Percentiles rank a stretch among this genome's conserved stretches.
Evolutionary conservation across 2,113 vertebrate species (phyloP).

Genomic region (Holacanthus passer): DNA sequence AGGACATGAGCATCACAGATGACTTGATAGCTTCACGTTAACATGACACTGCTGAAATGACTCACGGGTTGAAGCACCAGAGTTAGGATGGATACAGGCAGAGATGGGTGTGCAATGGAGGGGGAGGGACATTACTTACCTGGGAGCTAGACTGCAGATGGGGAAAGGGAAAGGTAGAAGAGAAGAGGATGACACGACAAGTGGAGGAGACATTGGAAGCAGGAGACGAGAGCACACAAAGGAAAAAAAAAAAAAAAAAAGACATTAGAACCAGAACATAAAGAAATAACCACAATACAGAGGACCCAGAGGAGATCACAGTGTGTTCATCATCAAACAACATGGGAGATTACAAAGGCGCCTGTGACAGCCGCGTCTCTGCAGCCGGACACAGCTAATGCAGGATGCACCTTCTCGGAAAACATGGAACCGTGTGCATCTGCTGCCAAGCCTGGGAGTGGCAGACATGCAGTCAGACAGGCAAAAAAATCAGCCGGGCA

Average conservation of each 20-base stretch:
- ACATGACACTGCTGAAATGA: slow-evolving; percentile 35
- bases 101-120: slow-evolving; percentile 14
- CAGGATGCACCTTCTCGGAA: slow-evolving; percentile 75
- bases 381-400: slow-evolving; percentile 68
- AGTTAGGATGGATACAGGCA: slow-evolving; percentile 27
- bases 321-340: slow-evolving; percentile 53
- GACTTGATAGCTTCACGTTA: slow-evolving; percentile 49
- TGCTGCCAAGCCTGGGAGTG: slow-evolving; percentile 70
- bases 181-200: slow-evolving; percentile 53
- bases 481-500: slow-evolving; percentile 64
- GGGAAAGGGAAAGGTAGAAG: slow-evolving; percentile 75
- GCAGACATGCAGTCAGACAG: slow-evolving; percentile 81
- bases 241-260: slow-evolving; percentile 58
- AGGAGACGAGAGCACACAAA: slow-evolving; percentile 67
- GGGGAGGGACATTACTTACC: slow-evolving; percentile 81
- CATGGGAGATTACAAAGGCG: slow-evolving; percentile 45
- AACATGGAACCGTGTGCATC: slow-evolving; percentile 70
- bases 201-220: slow-evolving; percentile 64
- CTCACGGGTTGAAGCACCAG: slow-evolving; percentile 39
- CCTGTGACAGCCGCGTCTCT: slow-evolving; percentile 52
- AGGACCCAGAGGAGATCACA: slow-evolving; percentile 48
- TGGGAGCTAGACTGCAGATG: slow-evolving; percentile 93
- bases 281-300: slow-evolving; percentile 54
- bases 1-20: slow-evolving; percentile 39
- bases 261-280: slow-evolving; percentile 69